Conservation (phyloP, 2,888 invertebrate species). For the Sinhomidia bicolor region DNA sequence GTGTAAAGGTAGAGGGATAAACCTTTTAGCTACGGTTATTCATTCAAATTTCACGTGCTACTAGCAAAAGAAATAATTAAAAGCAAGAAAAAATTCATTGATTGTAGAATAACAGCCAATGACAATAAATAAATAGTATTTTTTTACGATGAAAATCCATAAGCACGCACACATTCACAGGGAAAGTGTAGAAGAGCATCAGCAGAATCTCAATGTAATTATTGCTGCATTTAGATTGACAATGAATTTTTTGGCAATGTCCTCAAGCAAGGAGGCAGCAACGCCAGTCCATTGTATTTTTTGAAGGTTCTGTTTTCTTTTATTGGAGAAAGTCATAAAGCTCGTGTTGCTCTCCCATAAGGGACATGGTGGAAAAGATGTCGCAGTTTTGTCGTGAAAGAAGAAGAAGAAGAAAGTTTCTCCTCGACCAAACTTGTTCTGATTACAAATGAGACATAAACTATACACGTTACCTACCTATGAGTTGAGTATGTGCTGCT, state of each 20-base stretch:
- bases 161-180: background rate
- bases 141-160: background rate
- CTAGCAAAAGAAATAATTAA: too few relatives aligned
- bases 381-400: conserved; percentile 22
- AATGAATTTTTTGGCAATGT: background rate
- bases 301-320: background rate
- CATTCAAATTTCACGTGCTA: too few relatives aligned
- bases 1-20: too few relatives aligned
- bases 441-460: conserved; percentile 61
- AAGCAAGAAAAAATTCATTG: too few relatives aligned
- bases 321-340: conserved; percentile 17
- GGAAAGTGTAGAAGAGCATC: background rate
- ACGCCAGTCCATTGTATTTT: conserved; percentile 7
- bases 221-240: background rate
- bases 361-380: conserved; percentile 24
- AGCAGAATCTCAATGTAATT: background rate
- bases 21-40: too few relatives aligned
- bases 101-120: too few relatives aligned
- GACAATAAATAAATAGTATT: background rate
- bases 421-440: conserved; percentile 37
- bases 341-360: conserved; percentile 30
- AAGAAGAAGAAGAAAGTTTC: too few relatives aligned
- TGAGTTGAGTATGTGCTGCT: background rate
- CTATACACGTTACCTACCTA: too few relatives aligned
- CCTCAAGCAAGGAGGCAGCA: background rate